phyloP scores from a whole-genome alignment of 2,113 vertebrate genomes.

The Daphoenositta chrysoptera region DNA sequence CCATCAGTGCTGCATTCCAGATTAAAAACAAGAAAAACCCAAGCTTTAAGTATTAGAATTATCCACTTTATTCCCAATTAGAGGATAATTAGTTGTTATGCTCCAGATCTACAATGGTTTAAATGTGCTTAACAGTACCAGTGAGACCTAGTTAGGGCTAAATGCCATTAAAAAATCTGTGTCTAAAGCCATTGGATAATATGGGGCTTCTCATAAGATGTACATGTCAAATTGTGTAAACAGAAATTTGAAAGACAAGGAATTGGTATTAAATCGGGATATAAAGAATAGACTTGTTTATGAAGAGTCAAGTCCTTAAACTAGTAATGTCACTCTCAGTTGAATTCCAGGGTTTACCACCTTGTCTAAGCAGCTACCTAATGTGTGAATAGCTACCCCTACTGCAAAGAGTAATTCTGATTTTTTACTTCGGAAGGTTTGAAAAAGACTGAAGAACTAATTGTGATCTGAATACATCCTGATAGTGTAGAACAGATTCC shows the following conservation, averaged over 20 bases:
- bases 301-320: neutral
- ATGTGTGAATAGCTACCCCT: neutral
- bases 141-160: neutral
- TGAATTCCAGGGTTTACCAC: neutral
- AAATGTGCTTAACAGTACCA: neutral
- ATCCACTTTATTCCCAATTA: neutral
- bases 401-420: neutral
- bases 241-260: neutral
- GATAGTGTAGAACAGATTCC: neutral
- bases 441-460: neutral
- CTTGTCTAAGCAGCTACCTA: neutral
- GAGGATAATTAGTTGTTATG: neutral
- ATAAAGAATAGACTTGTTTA: neutral
- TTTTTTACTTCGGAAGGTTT: neutral
- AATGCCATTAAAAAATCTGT: neutral
- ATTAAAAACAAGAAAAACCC: neutral
- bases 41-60: neutral
- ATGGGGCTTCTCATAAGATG: neutral
- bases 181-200: neutral
- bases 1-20: neutral
- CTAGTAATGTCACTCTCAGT: neutral
- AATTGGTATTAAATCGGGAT: neutral
- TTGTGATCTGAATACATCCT: neutral
- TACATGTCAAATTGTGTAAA: neutral
- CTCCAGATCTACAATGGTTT: neutral